phyloP scores from a whole-genome alignment of 2,888 invertebrate species.

The Euspilapteryx auroguttella region DNA sequence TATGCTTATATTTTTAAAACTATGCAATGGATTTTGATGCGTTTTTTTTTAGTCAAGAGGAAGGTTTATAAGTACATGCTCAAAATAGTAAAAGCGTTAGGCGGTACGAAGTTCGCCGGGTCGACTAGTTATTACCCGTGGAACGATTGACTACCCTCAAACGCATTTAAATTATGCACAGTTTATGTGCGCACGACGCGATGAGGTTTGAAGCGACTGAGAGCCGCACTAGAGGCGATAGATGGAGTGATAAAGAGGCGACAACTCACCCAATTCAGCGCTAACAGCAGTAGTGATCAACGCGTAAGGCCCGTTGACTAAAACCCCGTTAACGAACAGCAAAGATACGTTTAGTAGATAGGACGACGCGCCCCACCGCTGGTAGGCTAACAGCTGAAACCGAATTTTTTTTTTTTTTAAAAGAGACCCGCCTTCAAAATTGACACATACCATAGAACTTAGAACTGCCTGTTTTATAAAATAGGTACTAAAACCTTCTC shows the following conservation, averaged over 20 bases:
- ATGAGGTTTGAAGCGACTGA: too few species aligned
- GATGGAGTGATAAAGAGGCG: background rate
- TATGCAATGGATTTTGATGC: background rate
- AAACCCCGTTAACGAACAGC: slow-evolving; percentile 72
- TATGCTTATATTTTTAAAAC: background rate
- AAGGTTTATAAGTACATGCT: background rate
- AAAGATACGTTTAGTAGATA: slow-evolving; percentile 66
- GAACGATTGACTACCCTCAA: too few species aligned
- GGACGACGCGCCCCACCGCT: slow-evolving; percentile 68
- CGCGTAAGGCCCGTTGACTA: slow-evolving; percentile 96
- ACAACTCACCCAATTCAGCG: slow-evolving; percentile 73
- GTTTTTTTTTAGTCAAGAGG: background rate
- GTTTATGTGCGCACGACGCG: too few species aligned
- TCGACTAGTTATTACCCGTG: background rate
- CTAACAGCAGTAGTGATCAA: slow-evolving; percentile 96
- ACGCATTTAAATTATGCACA: background rate
- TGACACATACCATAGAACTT: background rate
- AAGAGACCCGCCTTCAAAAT: too few species aligned
- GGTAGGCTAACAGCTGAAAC: slow-evolving; percentile 77
- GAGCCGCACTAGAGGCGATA: background rate
- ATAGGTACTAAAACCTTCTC: too few species aligned
- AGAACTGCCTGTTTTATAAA: background rate
- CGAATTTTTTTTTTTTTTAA: too few species aligned
- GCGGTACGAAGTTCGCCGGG: too few species aligned
- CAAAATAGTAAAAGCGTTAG: too few species aligned